These are phyloP conservation scores for Microcebus lehilahytsara DNA, from an alignment of 2,113 vertebrate species.

Conservation along the genomic window DNA sequence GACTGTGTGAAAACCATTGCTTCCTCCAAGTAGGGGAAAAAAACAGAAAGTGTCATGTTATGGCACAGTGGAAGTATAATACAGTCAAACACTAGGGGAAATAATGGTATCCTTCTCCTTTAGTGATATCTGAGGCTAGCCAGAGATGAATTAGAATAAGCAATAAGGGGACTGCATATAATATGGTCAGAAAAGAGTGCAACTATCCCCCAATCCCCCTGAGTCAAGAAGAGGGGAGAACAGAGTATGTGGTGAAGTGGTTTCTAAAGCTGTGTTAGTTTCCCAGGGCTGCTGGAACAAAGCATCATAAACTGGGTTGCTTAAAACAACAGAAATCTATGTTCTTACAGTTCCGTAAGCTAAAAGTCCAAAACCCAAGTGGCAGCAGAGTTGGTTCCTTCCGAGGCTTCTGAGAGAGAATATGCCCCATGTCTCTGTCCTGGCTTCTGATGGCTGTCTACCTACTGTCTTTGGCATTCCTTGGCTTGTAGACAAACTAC, in stretches of 20 bases:
- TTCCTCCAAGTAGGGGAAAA: not conserved
- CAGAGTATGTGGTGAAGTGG: rapidly evolving
- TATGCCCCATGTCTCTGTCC: not conserved
- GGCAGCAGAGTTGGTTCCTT: not conserved
- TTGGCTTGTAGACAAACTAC: not conserved
- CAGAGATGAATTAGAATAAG: not conserved
- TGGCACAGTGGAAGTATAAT: not conserved
- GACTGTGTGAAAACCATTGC: not conserved
- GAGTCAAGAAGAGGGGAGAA: not conserved
- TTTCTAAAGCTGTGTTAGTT: not conserved
- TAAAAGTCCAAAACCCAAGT: not conserved
- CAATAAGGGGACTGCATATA: not conserved
- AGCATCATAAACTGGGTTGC: not conserved
- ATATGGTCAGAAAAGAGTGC: not conserved
- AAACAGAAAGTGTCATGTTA: not conserved
- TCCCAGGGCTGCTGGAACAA: not conserved
- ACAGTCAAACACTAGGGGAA: not conserved
- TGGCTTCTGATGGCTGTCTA: not conserved
- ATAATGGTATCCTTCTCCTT: not conserved
- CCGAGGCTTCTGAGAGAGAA: not conserved
- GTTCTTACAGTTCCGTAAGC: not conserved
- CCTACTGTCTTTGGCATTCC: not conserved
- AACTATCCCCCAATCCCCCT: not conserved
- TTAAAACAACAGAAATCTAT: not conserved
- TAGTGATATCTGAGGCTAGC: not conserved